Conservation (phyloP, 2,113 vertebrate species). For the Labeo catla region DNA sequence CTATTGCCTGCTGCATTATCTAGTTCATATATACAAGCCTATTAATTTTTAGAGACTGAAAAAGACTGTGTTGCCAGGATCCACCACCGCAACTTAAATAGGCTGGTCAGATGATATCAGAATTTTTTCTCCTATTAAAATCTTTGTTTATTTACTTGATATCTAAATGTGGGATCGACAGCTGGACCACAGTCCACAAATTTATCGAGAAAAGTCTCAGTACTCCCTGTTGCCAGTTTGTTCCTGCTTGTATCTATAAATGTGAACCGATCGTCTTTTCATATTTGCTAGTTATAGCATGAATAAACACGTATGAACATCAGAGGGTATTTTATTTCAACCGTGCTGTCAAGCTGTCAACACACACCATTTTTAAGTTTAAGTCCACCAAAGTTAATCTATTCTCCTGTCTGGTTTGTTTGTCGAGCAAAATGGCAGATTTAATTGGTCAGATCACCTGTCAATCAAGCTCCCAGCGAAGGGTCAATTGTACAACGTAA, state of each 20-base stretch:
- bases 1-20: not conserved
- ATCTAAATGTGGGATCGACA: conserved; percentile 3
- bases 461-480: too few species aligned
- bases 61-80: not conserved
- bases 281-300: too few species aligned
- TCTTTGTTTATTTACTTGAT: not conserved
- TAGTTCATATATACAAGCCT: not conserved
- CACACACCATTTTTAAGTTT: too few species aligned
- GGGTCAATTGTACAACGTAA: not conserved
- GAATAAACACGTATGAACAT: too few species aligned
- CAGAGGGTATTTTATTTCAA: too few species aligned
- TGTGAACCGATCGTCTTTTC: too few species aligned
- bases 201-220: not conserved
- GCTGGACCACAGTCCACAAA: not conserved
- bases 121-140: not conserved
- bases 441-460: too few species aligned
- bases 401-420: too few species aligned
- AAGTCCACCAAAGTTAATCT: too few species aligned
- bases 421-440: too few species aligned
- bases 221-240: too few species aligned
- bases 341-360: too few species aligned
- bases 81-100: not conserved
- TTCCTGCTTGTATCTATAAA: not conserved
- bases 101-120: not conserved
- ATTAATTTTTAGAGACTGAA: not conserved